Conservation (phyloP, 2,113 vertebrate species). For the Sander vitreus region DNA sequence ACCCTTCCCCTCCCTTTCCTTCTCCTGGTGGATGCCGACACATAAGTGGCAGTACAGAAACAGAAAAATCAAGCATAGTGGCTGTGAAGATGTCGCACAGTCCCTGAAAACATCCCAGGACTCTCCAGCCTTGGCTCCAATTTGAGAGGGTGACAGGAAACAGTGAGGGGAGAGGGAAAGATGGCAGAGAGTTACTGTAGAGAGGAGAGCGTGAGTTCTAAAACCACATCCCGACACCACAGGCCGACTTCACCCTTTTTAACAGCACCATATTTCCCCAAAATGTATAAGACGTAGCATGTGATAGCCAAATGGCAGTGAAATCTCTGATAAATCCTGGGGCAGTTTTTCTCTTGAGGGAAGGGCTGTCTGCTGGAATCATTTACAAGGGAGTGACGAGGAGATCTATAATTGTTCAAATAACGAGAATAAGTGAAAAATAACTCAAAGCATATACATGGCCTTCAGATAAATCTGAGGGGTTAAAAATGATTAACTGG, state of each 20-base stretch:
- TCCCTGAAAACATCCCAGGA: conserved; percentile 7
- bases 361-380: conserved; percentile 63
- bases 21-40: conserved; percentile 24
- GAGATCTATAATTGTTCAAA: conserved; percentile 53
- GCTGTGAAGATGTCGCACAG: conserved; percentile 49
- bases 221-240: conserved; percentile 74
- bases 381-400: conserved; percentile 66
- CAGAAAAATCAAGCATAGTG: conserved; percentile 20
- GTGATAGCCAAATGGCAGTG: conserved; percentile 58
- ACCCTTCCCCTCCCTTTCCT: conserved; percentile 10
- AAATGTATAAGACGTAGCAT: conserved; percentile 68
- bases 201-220: conserved; percentile 68
- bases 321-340: conserved; percentile 69
- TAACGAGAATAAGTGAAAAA: conserved; percentile 61
- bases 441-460: conserved; percentile 34
- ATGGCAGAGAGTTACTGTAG: conserved; percentile 33
- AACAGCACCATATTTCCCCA: conserved; percentile 69
- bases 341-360: conserved; percentile 43
- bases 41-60: conserved; percentile 33
- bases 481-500: not conserved
- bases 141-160: conserved; percentile 58
- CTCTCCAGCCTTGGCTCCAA: conserved; percentile 29
- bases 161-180: conserved; percentile 36
- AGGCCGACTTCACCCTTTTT: conserved; percentile 76
- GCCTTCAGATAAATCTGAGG: conserved; percentile 12